Evolutionary conservation across 2,113 vertebrate species (phyloP).

Genomic region (Aleadryas rufinucha): DNA sequence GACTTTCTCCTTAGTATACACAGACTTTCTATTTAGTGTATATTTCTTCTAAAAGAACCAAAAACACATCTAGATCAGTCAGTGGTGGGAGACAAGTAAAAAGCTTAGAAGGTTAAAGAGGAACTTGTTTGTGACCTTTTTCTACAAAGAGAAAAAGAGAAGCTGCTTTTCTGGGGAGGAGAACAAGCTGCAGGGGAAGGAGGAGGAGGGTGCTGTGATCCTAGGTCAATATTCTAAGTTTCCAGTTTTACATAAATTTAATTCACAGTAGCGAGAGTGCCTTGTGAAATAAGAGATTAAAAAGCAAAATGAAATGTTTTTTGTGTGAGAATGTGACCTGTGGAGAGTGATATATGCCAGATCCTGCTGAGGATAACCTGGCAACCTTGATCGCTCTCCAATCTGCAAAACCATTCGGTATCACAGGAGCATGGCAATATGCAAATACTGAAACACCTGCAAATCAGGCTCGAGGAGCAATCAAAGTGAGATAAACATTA

Average conservation of each 20-base stretch:
- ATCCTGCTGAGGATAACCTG: slow-evolving; percentile 12
- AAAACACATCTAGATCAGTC: background rate
- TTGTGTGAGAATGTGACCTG: background rate
- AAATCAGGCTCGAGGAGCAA: slow-evolving; percentile 67
- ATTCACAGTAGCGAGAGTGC: background rate
- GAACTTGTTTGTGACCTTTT: background rate
- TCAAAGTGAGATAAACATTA: slow-evolving; percentile 67
- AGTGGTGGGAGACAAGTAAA: background rate
- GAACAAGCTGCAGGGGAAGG: too few relatives aligned
- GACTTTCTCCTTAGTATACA: background rate
- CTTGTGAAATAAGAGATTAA: background rate
- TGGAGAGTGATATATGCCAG: background rate
- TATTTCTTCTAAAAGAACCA: background rate
- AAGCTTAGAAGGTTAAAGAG: background rate
- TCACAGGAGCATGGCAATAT: background rate
- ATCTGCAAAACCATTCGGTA: background rate
- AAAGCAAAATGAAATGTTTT: background rate
- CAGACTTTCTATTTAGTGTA: background rate
- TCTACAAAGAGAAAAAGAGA: background rate
- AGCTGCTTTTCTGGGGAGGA: background rate
- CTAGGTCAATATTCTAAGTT: background rate
- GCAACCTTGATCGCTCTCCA: slow-evolving; percentile 21
- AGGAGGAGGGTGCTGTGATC: background rate
- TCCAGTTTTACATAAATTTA: background rate
- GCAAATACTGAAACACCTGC: slow-evolving; percentile 47